Conservation (phyloP, 1,140 invertebrate species). For the Drosophila bifasciata region DNA sequence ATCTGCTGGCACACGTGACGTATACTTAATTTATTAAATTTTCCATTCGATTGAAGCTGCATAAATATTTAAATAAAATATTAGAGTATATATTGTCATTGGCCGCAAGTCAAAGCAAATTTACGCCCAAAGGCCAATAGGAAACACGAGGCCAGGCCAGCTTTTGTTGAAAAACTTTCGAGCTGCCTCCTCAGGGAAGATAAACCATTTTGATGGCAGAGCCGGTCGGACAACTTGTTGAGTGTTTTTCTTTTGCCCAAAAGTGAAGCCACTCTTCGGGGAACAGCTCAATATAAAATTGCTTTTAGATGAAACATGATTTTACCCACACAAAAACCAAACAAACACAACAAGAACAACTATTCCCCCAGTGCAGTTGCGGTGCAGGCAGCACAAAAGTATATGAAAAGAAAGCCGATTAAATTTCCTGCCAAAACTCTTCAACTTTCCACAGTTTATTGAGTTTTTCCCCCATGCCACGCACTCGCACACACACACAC, state of each 20-base stretch:
- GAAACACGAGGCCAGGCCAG: too few relatives aligned
- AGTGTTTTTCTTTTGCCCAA: slow-evolving; percentile 2
- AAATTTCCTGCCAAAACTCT: slow-evolving; percentile 18
- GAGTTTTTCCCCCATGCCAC: slow-evolving; percentile 18
- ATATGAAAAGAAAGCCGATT: slow-evolving; percentile 16
- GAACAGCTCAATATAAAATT: slow-evolving; percentile 10
- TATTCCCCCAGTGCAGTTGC: not conserved
- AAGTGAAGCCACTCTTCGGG: slow-evolving; percentile 1
- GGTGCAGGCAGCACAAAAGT: too few relatives aligned
- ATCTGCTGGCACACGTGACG: slow-evolving; percentile 40
- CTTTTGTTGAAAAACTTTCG: not conserved
- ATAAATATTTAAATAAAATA: slow-evolving; percentile 13
- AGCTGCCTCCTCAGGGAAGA: slow-evolving; percentile 7
- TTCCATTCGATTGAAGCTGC: slow-evolving; percentile 11
- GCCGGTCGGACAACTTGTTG: slow-evolving; percentile 28
- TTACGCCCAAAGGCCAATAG: too few relatives aligned
- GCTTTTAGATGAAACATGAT: too few relatives aligned
- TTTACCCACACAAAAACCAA: too few relatives aligned
- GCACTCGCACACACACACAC: slow-evolving; percentile 1
- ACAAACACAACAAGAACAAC: not conserved
- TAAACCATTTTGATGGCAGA: not conserved
- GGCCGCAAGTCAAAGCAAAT: too few relatives aligned
- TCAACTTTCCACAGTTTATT: slow-evolving; percentile 36
- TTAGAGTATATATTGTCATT: not conserved
- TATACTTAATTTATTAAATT: slow-evolving; percentile 35